Evolutionary conservation across 2,797 vertebrate genomes (phyloP).

Genomic region (Peromyscus aztecus): DNA sequence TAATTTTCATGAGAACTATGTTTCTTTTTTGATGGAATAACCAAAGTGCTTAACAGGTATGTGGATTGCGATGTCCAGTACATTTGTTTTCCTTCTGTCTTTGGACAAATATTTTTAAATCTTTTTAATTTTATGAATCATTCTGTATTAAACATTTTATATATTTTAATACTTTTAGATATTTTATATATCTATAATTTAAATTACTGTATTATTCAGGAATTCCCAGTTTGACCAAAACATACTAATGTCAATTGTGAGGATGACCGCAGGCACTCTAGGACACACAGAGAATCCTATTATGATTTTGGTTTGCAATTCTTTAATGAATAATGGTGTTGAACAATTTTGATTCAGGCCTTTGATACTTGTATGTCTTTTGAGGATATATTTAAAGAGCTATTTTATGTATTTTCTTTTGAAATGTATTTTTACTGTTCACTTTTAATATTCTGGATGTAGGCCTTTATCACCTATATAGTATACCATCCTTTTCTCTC

Average conservation of each 20-base stretch:
- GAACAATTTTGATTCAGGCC: background rate
- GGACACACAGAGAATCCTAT: accelerated
- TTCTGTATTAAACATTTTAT: background rate
- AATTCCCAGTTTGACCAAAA: background rate
- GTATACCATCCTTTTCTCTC: background rate
- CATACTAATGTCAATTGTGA: background rate
- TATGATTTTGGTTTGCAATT: background rate
- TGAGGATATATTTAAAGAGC: background rate
- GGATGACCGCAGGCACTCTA: background rate
- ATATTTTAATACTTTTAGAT: background rate
- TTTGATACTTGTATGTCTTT: background rate
- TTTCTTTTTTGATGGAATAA: background rate
- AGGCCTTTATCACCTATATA: background rate
- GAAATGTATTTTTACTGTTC: background rate
- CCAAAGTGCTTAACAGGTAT: background rate
- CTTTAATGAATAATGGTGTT: background rate
- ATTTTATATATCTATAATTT: background rate
- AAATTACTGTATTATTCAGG: background rate
- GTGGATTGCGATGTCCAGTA: background rate
- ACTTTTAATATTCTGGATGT: background rate
- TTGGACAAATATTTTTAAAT: background rate
- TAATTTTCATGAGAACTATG: background rate
- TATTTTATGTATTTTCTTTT: background rate
- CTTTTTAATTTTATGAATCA: background rate
- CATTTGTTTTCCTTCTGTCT: background rate